Evolutionary conservation across 2,797 vertebrate species (phyloP).

Genomic region (Gallirallus australis): DNA sequence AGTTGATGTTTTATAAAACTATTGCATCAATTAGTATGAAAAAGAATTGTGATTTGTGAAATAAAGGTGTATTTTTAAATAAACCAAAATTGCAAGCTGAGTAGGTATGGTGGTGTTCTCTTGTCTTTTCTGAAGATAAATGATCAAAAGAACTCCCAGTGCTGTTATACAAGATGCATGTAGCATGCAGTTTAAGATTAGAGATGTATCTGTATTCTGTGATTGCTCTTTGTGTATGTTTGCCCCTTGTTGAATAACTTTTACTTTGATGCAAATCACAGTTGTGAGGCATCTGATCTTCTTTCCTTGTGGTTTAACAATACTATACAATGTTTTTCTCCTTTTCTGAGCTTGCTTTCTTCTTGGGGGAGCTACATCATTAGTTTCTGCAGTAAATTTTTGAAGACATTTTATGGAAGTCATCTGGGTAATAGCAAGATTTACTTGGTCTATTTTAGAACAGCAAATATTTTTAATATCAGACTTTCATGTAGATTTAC

Average conservation of each 20-base stretch:
- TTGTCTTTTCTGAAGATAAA: background rate
- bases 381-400: background rate
- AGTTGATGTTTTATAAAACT: background rate
- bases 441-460: background rate
- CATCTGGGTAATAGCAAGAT: background rate
- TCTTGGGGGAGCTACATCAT: background rate
- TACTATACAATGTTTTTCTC: background rate
- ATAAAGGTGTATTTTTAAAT: background rate
- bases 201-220: background rate
- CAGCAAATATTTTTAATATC: background rate
- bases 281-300: background rate
- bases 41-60: background rate
- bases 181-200: background rate
- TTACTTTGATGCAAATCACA: background rate
- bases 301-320: background rate
- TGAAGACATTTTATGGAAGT: background rate
- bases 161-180: background rate
- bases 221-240: conserved; percentile 7
- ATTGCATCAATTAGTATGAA: background rate
- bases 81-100: background rate
- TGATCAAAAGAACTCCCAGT: background rate
- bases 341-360: background rate
- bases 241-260: background rate
- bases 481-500: background rate
- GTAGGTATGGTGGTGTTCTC: background rate